Base-by-base conservation (phyloP, 2,113 vertebrate species). In the Micromys minutus region DNA sequence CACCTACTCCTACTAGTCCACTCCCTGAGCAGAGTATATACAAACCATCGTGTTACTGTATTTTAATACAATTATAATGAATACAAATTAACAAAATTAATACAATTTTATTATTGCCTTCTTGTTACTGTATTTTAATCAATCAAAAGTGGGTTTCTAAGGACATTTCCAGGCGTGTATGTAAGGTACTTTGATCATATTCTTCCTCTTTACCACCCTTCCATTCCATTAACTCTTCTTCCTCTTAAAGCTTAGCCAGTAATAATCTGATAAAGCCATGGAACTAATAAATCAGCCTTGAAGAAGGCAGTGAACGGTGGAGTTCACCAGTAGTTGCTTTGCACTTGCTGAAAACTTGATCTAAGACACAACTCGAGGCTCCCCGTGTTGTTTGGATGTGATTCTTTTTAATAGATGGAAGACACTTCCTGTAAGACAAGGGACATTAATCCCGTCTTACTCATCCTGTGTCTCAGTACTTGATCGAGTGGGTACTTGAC, bases 361-460 rank as follows among this genome's bases (percentile, higher is more conserved):
- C 0, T 34, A 36, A 65, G 57, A 55, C 31, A 7, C 67, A 31
- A 10, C 52, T n/a, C 13, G 76, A 59, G 52, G 45, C 11, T 36
- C 90, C 72, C 3, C 61, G 12, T 19, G 42, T 65, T n/a, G 17
- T 50, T 5, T 45, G 42, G 7, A 47, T 65, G 50, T 67, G 19
- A 80, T 36, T 89, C 93, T 91, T 89, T 36, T 91, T 84, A 84
- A 69, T 75, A 76, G 91, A 74, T 75, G 69, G 80, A 52, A 86
- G 94, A 21, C 8, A 24, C 72, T 87, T 90, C 34, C 21, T 8
- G 67, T 24, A 50, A 63, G 89, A 57, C 39, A 72, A 42, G 9
- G 24, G 85, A 29, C 50, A 88, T 85, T 59, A 95, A 47, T 21
- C 16, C 69, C 1, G 0, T 61, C 92, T 94, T 77, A 45, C 63